phyloP scores from a whole-genome alignment of 2,888 invertebrate species.

The Nemurella pictetii region DNA sequence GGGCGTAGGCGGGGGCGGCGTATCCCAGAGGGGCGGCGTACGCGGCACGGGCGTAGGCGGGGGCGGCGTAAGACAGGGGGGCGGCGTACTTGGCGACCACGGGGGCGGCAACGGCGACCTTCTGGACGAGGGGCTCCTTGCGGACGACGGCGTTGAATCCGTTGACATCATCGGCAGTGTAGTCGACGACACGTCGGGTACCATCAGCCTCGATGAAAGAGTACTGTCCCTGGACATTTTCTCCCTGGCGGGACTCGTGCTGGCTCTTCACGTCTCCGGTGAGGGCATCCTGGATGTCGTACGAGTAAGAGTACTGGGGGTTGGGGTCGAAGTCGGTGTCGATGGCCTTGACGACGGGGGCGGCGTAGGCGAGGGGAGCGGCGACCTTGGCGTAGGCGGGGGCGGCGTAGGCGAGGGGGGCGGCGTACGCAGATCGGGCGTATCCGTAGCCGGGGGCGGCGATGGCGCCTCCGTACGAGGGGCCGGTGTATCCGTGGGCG shows the following conservation, averaged over 20 bases:
- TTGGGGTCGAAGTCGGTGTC: conserved; percentile 41
- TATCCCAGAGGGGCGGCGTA: conserved; percentile 32
- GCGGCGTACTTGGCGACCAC: conserved; percentile 37
- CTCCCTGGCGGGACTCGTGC: conserved; percentile 40
- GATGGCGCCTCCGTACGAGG: conserved; percentile 12
- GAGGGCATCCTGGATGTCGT: conserved; percentile 40
- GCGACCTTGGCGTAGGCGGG: conserved; percentile 30
- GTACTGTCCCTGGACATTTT: conserved; percentile 40
- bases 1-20: conserved; percentile 30
- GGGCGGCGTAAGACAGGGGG: conserved; percentile 34
- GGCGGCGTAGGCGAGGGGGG: conserved; percentile 25
- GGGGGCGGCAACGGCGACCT: conserved; percentile 34
- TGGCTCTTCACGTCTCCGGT: conserved; percentile 42
- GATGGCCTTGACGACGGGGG: conserved; percentile 33
- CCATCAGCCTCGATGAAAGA: conserved; percentile 41
- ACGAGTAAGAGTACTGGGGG: conserved; percentile 39
- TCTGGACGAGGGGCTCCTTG: conserved; percentile 35
- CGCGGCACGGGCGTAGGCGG: conserved; percentile 30
- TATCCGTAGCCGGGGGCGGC: conserved; percentile 29
- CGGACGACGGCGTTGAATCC: conserved; percentile 43
- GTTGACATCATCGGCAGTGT: conserved; percentile 41
- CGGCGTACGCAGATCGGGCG: conserved; percentile 5
- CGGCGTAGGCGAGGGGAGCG: conserved; percentile 38
- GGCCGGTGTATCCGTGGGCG: conserved; percentile 25
- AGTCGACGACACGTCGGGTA: conserved; percentile 40